Conservation (phyloP, 2,113 vertebrate species). For the Choloepus hoffmanni region DNA sequence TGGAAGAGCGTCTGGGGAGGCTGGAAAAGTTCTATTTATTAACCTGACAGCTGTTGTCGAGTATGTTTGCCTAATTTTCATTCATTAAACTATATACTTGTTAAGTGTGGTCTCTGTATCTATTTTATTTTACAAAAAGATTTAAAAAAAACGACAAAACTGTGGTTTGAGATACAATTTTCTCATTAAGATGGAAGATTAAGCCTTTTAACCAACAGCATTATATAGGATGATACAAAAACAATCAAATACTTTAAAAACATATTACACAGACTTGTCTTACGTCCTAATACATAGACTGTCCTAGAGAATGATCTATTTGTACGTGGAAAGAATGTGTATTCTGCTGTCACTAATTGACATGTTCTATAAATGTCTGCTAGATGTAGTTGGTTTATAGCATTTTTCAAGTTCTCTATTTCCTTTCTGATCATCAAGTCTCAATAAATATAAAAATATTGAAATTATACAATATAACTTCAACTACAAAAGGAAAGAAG, state of each 20-base stretch:
- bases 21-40: background rate
- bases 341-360: no score
- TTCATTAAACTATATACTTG: background rate
- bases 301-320: no score
- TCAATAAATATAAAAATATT: no score
- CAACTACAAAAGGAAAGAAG: no score
- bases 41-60: background rate
- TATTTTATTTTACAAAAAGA: background rate
- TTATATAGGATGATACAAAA: background rate
- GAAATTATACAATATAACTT: no score
- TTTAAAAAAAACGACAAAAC: background rate
- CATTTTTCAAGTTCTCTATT: no score
- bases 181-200: constrained; percentile 5
- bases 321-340: no score
- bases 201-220: background rate
- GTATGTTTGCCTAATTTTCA: background rate
- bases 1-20: background rate
- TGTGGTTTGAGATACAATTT: background rate
- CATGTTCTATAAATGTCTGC: no score
- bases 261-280: background rate
- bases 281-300: no score
- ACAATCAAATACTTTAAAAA: background rate
- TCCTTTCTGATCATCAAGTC: no score
- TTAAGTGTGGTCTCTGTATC: background rate
- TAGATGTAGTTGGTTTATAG: no score